A percentile compares a stretch with the other conserved stretches of the same genome.
Evolutionary conservation across 2,797 vertebrate genomes (phyloP).

Genomic region (Acomys russatus): DNA sequence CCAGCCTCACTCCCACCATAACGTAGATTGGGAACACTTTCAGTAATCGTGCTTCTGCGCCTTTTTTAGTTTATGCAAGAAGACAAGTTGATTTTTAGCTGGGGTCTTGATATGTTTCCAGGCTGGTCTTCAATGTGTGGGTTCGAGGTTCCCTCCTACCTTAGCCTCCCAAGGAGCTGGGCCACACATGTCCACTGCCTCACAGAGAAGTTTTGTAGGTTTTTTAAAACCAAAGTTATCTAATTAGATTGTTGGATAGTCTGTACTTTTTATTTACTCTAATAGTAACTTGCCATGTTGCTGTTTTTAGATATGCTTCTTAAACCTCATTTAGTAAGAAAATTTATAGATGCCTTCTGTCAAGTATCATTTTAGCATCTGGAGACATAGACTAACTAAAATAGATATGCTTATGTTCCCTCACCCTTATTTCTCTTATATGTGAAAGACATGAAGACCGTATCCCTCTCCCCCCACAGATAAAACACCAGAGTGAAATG

Average conservation of each 20-base stretch:
- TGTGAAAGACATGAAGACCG: background rate
- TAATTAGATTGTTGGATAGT: background rate
- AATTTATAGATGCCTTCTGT: background rate
- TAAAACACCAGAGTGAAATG: background rate
- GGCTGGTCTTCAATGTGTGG: background rate
- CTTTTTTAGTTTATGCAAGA: background rate
- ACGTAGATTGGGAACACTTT: background rate
- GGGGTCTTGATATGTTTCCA: background rate
- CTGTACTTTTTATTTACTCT: constrained; percentile 12
- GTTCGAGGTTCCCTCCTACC: too few species aligned
- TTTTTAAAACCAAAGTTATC: constrained; percentile 41
- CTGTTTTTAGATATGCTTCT: constrained; percentile 16
- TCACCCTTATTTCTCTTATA: background rate
- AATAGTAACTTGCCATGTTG: constrained; percentile 8
- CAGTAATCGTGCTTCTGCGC: background rate
- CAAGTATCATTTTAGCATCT: background rate
- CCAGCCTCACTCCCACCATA: background rate
- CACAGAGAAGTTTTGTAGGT: background rate
- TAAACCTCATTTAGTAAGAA: constrained; percentile 48
- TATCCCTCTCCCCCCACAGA: too few species aligned
- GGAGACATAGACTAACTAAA: background rate
- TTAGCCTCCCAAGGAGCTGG: background rate
- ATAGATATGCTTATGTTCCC: background rate
- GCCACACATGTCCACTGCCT: background rate
- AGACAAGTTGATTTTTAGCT: background rate